Evolutionary conservation across 2,888 invertebrate species (phyloP).

Genomic region (Dendrolimus pini): DNA sequence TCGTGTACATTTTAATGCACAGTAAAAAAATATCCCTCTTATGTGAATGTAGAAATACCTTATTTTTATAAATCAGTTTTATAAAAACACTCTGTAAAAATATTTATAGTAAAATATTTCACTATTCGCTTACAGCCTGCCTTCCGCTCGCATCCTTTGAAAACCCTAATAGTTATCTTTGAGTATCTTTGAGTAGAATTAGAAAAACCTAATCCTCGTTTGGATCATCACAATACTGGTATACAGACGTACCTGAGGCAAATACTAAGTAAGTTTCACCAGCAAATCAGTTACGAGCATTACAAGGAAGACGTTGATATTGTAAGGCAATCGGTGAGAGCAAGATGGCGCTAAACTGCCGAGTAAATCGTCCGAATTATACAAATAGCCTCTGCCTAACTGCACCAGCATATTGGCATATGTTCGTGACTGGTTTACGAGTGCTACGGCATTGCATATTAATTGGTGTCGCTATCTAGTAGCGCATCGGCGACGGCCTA

Average conservation of each 20-base stretch:
- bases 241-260: not conserved
- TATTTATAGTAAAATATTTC: no score
- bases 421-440: constrained; percentile 75
- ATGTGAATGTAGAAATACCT: no score
- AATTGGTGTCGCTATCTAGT: constrained; percentile 69
- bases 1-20: no score
- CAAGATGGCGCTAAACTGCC: constrained; percentile 3
- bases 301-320: constrained; percentile 1
- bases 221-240: not conserved
- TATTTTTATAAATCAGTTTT: no score
- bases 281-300: not conserved
- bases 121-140: no score
- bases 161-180: no score
- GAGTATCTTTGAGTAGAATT: not conserved
- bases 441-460: constrained; percentile 72
- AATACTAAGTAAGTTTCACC: not conserved
- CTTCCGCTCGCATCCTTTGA: no score
- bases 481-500: constrained; percentile 60
- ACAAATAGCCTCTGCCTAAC: constrained; percentile 68
- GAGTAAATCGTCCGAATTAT: constrained; percentile 62
- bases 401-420: constrained; percentile 70
- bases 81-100: no score
- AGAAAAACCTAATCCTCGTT: not conserved
- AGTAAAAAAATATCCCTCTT: no score
- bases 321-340: constrained; percentile 1